A percentile compares a stretch with the other conserved stretches of the same genome.
phyloP scores from a whole-genome alignment of 2,113 vertebrate species.

The Axis porcinus region DNA sequence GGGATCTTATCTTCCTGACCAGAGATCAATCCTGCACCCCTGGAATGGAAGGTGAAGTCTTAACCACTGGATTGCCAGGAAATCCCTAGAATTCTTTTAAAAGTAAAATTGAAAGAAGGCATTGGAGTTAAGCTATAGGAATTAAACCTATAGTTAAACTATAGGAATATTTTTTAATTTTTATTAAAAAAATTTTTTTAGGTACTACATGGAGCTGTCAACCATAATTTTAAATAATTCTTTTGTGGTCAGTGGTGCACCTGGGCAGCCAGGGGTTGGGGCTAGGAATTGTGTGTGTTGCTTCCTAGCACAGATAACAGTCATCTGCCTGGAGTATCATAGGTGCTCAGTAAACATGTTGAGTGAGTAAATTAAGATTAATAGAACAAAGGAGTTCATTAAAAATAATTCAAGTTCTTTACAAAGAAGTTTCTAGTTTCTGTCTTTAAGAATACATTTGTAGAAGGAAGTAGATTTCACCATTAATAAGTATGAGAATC shows the following conservation, averaged over 20 bases:
- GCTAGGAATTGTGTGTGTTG: not conserved
- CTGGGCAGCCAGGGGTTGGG: not conserved
- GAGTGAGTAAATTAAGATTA: not conserved
- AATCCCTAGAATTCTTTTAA: not conserved
- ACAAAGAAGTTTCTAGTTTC: not conserved
- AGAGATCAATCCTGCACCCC: not conserved
- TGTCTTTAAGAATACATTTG: not conserved
- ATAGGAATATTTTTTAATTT: not conserved
- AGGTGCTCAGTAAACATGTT: not conserved
- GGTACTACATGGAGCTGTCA: not conserved
- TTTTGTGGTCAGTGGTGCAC: not conserved
- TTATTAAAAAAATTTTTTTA: not conserved
- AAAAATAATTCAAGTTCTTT: not conserved
- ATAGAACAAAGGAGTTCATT: not conserved
- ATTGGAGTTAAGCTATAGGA: not conserved
- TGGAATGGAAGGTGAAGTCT: not conserved
- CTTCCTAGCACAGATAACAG: not conserved
- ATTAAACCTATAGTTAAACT: not conserved
- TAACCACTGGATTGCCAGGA: not conserved
- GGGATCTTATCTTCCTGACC: not conserved
- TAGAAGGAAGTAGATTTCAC: not conserved
- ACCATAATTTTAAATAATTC: not conserved
- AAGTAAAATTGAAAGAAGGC: not conserved
- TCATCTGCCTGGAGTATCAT: not conserved
- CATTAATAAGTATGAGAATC: not conserved